phyloP scores from a whole-genome alignment of 2,888 invertebrate species.

The Oegoconia quadripuncta region DNA sequence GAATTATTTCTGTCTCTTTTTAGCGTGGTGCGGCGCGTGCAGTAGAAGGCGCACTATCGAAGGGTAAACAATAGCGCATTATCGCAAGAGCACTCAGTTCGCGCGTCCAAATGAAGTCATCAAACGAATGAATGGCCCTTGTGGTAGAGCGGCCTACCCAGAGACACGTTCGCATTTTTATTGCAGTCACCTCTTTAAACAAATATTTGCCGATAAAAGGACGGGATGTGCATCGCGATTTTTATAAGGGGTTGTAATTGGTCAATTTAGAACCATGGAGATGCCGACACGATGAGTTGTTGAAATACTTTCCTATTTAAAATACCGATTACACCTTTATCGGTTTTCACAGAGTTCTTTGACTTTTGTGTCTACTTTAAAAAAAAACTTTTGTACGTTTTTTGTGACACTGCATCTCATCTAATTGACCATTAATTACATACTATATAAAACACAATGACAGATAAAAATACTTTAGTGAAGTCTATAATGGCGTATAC shows the following conservation, averaged over 20 bases:
- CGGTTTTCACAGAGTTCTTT: background rate
- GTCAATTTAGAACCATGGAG: constrained; percentile 32
- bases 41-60: constrained; percentile 74
- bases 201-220: constrained; percentile 62
- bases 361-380: too few relatives aligned
- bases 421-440: too few relatives aligned
- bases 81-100: constrained; percentile 72
- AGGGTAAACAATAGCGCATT: constrained; percentile 79
- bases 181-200: constrained; percentile 68
- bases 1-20: constrained; percentile 55
- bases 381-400: too few relatives aligned
- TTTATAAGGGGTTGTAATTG: constrained; percentile 37
- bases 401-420: too few relatives aligned
- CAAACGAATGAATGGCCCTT: constrained; percentile 74
- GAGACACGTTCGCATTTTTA: constrained; percentile 72
- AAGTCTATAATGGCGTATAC: too few relatives aligned
- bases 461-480: too few relatives aligned
- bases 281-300: constrained; percentile 27
- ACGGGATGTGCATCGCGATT: constrained; percentile 32
- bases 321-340: background rate
- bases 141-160: constrained; percentile 56
- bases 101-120: constrained; percentile 77
- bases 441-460: too few relatives aligned
- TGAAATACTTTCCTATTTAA: background rate
- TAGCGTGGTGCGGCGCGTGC: constrained; percentile 68